These are phyloP conservation scores for Trematomus bernacchii DNA, from an alignment of 2,797 vertebrate genomes.

Conservation along the genomic window DNA sequence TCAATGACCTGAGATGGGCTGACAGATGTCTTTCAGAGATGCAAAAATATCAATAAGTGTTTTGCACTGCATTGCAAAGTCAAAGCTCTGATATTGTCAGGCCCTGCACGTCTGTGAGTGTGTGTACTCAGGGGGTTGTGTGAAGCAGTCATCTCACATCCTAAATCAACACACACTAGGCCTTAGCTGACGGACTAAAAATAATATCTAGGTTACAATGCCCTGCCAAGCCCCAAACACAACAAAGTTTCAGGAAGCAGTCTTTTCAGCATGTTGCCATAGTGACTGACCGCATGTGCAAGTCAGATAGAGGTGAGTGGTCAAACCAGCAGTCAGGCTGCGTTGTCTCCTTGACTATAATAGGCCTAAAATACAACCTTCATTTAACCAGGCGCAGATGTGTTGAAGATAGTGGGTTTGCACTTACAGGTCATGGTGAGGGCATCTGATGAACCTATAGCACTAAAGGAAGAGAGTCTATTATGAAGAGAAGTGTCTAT, in stretches of 20 bases:
- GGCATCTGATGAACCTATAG: constrained; percentile 55
- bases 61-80: constrained; percentile 32
- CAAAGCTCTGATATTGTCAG: constrained; percentile 9
- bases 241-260: constrained; percentile 80
- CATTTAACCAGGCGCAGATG: constrained; percentile 73
- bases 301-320: constrained; percentile 80
- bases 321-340: constrained; percentile 73
- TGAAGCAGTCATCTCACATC: constrained; percentile 67
- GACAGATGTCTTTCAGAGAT: constrained; percentile 52
- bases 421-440: constrained; percentile 61
- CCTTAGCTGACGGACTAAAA: constrained; percentile 79
- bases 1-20: constrained; percentile 63
- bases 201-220: constrained; percentile 85
- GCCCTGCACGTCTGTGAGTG: constrained; percentile 21
- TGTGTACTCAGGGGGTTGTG: constrained; percentile 39
- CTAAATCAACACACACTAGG: constrained; percentile 69
- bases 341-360: constrained; percentile 80
- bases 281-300: constrained; percentile 72
- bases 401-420: constrained; percentile 69
- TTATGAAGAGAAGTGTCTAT: neutral
- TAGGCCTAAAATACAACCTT: constrained; percentile 79
- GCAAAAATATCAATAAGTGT: constrained; percentile 27
- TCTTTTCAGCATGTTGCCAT: constrained; percentile 72
- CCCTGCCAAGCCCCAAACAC: constrained; percentile 77
- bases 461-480: constrained; percentile 6